Evolutionary conservation across 1,140 invertebrate genomes (phyloP).

Genomic region (Chlorops oryzae): DNA sequence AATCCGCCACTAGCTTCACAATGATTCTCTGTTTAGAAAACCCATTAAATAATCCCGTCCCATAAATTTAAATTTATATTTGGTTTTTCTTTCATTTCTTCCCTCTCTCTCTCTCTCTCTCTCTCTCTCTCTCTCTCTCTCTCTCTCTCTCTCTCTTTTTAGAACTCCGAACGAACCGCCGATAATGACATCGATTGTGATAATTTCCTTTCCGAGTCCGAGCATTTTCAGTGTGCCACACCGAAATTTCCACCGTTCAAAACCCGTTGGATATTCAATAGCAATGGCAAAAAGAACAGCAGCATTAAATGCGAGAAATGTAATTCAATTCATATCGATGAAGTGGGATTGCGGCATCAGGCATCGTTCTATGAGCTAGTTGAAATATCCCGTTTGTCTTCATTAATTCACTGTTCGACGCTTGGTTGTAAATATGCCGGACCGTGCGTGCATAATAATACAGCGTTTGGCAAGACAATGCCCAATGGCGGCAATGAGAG

Average conservation of each 20-base stretch:
- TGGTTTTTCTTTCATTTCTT: neutral
- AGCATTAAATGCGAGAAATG: conserved; percentile 33
- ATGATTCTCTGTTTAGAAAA: no score
- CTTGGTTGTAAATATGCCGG: conserved; percentile 35
- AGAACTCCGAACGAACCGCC: conserved; percentile 40
- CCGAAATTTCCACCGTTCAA: conserved; percentile 38
- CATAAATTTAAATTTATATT: no score
- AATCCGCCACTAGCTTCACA: no score
- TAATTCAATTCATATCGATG: conserved; percentile 15
- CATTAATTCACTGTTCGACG: conserved; percentile 34
- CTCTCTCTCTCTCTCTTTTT: neutral
- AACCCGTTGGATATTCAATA: conserved; percentile 19
- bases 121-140: neutral
- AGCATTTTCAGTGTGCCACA: conserved; percentile 39
- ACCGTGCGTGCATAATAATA: conserved; percentile 24
- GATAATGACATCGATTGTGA: conserved; percentile 38
- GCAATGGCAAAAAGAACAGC: conserved; percentile 9
- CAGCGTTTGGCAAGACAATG: no score
- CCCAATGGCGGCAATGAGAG: no score
- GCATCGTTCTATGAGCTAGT: conserved; percentile 41
- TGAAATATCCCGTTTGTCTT: conserved; percentile 39
- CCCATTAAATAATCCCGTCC: no score
- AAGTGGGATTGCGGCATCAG: conserved; percentile 32
- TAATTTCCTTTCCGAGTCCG: conserved; percentile 41
- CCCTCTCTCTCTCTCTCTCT: neutral